A percentile compares a stretch with the other conserved stretches of the same genome.
phyloP scores from a whole-genome alignment of 1,140 invertebrate species.

The Phymorhynchus buccinoides region DNA sequence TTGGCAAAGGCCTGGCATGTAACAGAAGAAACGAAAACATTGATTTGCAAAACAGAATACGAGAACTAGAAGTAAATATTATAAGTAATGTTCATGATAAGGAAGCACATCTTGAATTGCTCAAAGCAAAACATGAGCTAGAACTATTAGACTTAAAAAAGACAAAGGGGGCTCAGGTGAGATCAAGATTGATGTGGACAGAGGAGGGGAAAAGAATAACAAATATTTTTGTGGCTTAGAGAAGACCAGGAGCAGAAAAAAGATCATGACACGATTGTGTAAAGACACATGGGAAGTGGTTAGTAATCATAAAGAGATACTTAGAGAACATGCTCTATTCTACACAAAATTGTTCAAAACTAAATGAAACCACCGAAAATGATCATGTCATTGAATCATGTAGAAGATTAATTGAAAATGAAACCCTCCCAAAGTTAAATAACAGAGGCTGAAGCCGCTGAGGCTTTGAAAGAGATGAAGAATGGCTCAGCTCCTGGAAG shows the following conservation, averaged over 20 bases:
- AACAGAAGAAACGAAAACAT: not conserved
- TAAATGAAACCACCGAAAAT: not conserved
- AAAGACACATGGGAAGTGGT: not conserved
- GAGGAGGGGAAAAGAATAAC: not conserved
- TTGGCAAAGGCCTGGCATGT: not conserved
- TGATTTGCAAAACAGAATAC: too few relatives aligned
- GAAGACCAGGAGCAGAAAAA: not conserved
- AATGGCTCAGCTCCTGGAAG: constrained; percentile 32
- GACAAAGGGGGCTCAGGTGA: not conserved
- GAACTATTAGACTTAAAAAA: not conserved
- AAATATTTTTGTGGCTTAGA: constrained; percentile 2
- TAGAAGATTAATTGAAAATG: not conserved
- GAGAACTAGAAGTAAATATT: too few relatives aligned
- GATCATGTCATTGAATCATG: not conserved
- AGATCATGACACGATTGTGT: not conserved
- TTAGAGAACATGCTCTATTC: not conserved
- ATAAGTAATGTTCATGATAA: not conserved
- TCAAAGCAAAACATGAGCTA: not conserved
- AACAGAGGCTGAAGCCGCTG: not conserved
- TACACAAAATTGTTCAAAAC: too few relatives aligned
- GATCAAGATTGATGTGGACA: constrained; percentile 5
- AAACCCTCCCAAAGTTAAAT: not conserved
- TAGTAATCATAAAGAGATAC: not conserved
- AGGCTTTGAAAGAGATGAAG: constrained; percentile 28
- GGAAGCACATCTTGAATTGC: not conserved